Base-by-base conservation (phyloP, 2,888 invertebrate genomes). In the Ormyrus thymus region DNA sequence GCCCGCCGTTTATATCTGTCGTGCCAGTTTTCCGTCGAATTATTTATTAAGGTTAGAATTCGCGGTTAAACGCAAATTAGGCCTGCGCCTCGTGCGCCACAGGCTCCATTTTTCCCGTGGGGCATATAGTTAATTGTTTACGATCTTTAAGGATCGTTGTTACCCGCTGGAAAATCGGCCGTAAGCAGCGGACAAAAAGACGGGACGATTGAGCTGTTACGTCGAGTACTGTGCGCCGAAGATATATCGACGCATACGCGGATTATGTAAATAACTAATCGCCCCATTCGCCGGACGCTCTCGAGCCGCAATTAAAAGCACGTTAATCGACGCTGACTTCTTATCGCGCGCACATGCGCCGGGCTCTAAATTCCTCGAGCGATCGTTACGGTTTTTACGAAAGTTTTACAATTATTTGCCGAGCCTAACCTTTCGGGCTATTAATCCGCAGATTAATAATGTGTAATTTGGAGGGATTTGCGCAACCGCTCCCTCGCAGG, bases 31-130 rank as follows among this genome's bases (percentile, higher is more conserved):
- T 59, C 29, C 13, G 15, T 61, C 29, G 65, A 78, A 78, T 78
- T 73, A 78, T 78, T 73, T 72, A 78, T 78, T 61, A 77, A 77
- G 59, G 58, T 55, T 72, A 58, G 50, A 55, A 76, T 76, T 70
- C 56, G 70, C 64, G 76, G 76, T 69, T 62, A 69, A 76, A 64
- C 56, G 69, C 69, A 76, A 76, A 76, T 76, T 62, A 69, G 51
- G 10, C 13, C 43, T 70, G 10, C 15, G 15, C 50, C 29, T 29
- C 48, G 45, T 11, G 46, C 29, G 61, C 53, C 29, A 51, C 59
- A 11, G 15, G 46, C n/a, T 5, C 15, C 29, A 29, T 29, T 29
- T 29, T 29, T 29, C 29, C 29, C 29, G 29, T 29, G 1, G 29
- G 29, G 4, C 4, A 29, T 53, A 53, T 45, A 13, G 72, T 64